Conservation (phyloP, 2,888 invertebrate genomes). For the Atethmia centrago region DNA sequence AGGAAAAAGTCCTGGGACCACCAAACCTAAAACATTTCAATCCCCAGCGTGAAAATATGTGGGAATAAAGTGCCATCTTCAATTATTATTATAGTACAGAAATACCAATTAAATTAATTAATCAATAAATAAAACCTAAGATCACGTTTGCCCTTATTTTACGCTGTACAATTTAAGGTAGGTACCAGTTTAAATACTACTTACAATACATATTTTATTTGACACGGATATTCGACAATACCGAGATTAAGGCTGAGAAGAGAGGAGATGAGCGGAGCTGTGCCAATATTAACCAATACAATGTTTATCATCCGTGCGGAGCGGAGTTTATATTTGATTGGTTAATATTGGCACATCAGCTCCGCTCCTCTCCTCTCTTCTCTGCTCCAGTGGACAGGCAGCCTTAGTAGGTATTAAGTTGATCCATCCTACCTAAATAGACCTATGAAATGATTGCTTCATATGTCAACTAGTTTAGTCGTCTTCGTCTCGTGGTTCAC, state of each 20-base stretch:
- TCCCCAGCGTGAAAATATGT: slow-evolving; percentile 1
- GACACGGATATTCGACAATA: neutral
- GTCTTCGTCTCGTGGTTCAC: slow-evolving; percentile 74
- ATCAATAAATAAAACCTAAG: slow-evolving; percentile 50
- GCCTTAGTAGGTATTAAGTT: neutral
- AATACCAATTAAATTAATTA: slow-evolving; percentile 15
- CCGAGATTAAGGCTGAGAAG: neutral
- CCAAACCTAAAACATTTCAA: slow-evolving; percentile 5
- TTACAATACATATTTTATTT: slow-evolving; percentile 9
- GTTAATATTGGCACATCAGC: too few species aligned
- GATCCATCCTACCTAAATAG: neutral
- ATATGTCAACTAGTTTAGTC: slow-evolving; percentile 22
- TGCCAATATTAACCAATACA: too few species aligned
- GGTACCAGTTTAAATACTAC: neutral
- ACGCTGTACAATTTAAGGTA: slow-evolving; percentile 14
- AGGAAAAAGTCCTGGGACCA: neutral
- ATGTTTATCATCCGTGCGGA: too few species aligned
- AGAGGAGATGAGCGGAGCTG: too few species aligned
- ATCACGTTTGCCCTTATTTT: slow-evolving; percentile 56
- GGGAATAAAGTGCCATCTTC: slow-evolving; percentile 1
- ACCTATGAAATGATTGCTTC: neutral
- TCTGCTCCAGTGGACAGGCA: too few species aligned
- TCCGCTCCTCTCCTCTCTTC: too few species aligned
- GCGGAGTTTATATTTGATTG: too few species aligned
- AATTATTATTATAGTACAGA: slow-evolving; percentile 7